Evolutionary conservation across 2,113 vertebrate species (phyloP).

Genomic region (Onychostoma macrolepis): DNA sequence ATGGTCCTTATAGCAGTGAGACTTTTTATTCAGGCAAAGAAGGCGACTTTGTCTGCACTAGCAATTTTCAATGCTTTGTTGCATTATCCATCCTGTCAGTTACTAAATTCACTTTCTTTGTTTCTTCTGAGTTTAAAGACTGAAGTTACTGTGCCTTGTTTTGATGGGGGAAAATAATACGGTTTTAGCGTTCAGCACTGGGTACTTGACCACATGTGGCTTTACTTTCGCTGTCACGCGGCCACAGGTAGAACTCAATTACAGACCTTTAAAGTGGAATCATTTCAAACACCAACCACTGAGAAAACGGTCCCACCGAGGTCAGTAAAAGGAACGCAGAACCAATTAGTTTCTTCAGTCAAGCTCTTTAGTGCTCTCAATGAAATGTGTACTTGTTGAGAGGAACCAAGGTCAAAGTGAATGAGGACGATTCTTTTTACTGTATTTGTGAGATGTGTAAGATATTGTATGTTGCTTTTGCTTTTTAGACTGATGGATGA

Average conservation of each 20-base stretch:
- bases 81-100: not conserved
- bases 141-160: not conserved
- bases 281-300: constrained; percentile 45
- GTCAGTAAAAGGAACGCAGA: constrained; percentile 31
- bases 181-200: not conserved
- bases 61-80: not conserved
- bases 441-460: not conserved
- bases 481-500: not conserved
- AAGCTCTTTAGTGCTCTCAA: not conserved
- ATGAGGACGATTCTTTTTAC: constrained; percentile 7
- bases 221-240: not conserved
- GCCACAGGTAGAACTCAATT: constrained; percentile 28
- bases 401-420: constrained; percentile 4
- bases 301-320: constrained; percentile 38
- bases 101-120: not conserved
- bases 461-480: not conserved
- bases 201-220: not conserved
- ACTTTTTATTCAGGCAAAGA: not conserved
- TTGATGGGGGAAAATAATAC: not conserved
- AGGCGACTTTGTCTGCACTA: not conserved
- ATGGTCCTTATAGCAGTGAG: not conserved
- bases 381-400: not conserved
- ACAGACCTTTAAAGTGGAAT: constrained; percentile 37
- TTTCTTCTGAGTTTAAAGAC: not conserved
- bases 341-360: constrained; percentile 33